phyloP scores from a whole-genome alignment of 2,113 vertebrate species.

The Mungos mungo region DNA sequence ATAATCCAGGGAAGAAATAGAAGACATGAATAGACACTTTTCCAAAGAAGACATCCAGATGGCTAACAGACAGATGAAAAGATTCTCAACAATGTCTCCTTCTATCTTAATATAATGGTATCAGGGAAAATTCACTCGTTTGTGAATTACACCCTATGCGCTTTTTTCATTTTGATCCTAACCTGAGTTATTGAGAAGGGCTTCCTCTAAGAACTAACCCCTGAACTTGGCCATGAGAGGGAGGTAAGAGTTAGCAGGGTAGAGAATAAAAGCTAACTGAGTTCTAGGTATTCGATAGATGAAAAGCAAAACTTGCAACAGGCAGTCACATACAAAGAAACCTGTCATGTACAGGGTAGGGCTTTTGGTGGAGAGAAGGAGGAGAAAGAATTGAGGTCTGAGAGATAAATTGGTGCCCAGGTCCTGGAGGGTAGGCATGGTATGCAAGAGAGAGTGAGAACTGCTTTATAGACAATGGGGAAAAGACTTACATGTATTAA shows the following conservation, averaged over 20 bases:
- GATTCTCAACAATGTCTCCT: background rate
- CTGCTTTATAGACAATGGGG: slow-evolving; percentile 10
- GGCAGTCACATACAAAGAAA: background rate
- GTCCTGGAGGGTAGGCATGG: background rate
- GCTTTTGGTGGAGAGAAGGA: background rate
- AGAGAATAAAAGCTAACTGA: background rate
- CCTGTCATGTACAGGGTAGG: background rate
- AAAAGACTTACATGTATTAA: slow-evolving; percentile 36
- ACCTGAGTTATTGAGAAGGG: background rate
- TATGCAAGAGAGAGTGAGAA: background rate
- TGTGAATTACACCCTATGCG: background rate
- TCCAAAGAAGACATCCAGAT: too few species aligned
- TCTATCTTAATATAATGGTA: background rate
- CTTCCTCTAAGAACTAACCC: background rate
- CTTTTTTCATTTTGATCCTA: background rate
- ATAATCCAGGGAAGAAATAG: too few species aligned
- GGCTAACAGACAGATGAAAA: too few species aligned
- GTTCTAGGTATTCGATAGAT: background rate
- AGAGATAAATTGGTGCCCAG: background rate
- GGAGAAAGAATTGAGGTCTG: background rate
- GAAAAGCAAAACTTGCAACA: background rate
- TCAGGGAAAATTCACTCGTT: background rate
- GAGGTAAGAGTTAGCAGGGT: background rate
- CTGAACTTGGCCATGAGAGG: background rate
- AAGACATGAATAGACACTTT: too few species aligned